Evolutionary conservation across 2,888 invertebrate species (phyloP).

Genomic region (Buathra laborator): DNA sequence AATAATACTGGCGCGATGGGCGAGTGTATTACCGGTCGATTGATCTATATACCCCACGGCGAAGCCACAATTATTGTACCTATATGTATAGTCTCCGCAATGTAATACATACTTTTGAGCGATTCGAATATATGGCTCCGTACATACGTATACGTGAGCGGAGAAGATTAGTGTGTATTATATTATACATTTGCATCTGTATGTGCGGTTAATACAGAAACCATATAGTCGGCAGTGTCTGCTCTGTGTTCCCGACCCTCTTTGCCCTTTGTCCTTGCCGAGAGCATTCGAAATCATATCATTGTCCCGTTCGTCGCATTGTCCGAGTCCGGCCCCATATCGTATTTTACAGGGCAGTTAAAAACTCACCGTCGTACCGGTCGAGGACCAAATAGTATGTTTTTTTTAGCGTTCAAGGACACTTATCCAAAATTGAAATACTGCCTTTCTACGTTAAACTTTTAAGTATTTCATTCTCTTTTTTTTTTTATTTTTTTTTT

Average conservation of each 20-base stretch:
- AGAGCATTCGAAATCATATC: slow-evolving; percentile 64
- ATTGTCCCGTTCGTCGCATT: slow-evolving; percentile 65
- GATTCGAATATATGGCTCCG: neutral
- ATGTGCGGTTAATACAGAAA: slow-evolving; percentile 53
- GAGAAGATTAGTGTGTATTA: slow-evolving; percentile 13
- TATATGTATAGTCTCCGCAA: neutral
- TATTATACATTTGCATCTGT: slow-evolving; percentile 53
- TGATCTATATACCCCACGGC: neutral
- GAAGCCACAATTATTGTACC: neutral
- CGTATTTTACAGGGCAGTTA: slow-evolving; percentile 50
- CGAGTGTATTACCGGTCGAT: neutral
- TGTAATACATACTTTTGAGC: slow-evolving; percentile 16
- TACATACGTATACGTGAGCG: neutral
- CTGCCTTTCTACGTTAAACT: neutral
- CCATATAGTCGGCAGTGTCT: slow-evolving; percentile 53
- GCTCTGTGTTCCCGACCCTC: slow-evolving; percentile 59
- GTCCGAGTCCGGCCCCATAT: slow-evolving; percentile 59
- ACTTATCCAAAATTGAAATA: neutral
- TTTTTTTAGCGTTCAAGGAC: neutral
- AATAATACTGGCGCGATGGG: neutral
- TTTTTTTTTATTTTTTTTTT: neutral
- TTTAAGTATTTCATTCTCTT: neutral
- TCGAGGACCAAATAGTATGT: neutral
- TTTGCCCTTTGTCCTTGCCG: slow-evolving; percentile 46
- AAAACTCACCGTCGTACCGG: slow-evolving; percentile 23